A percentile compares a stretch with the other conserved stretches of the same genome.
These are phyloP conservation scores for Drepana arcuata DNA, from an alignment of 1,140 invertebrate genomes.

Conservation along the genomic window DNA sequence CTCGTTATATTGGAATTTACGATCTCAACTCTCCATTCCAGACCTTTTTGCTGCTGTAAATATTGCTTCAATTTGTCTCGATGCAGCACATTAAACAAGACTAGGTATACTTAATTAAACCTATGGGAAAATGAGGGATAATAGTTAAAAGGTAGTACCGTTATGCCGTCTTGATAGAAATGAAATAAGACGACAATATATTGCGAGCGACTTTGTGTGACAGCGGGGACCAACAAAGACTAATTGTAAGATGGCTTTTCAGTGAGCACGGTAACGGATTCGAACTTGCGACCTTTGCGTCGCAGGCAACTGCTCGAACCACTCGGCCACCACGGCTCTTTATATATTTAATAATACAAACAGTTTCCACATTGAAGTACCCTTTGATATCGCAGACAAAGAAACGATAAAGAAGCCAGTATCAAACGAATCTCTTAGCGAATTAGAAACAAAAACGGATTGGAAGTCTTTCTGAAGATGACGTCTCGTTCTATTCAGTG, in stretches of 20 bases:
- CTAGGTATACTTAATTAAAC: no score
- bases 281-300: no score
- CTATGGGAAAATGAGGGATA: no score
- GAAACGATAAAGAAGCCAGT: conserved; percentile 44
- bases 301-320: no score
- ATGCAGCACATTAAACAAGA: no score
- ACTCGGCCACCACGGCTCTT: no score
- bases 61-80: no score
- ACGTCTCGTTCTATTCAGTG: conserved; percentile 61
- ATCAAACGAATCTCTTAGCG: conserved; percentile 39
- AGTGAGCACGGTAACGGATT: conserved; percentile 35
- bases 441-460: conserved; percentile 57
- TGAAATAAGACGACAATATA: conserved; percentile 60
- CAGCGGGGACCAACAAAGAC: conserved; percentile 56
- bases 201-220: conserved; percentile 44
- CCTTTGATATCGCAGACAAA: conserved; percentile 43
- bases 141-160: conserved; percentile 41
- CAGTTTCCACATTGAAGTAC: conserved; percentile 22
- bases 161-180: conserved; percentile 37
- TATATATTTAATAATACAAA: neutral
- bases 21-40: neutral
- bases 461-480: conserved; percentile 62
- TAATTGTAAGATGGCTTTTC: conserved; percentile 48
- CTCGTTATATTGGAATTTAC: no score
- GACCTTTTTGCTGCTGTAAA: no score